These are phyloP conservation scores for Paracentrotus lividus DNA, from an alignment of 53 echinoderm and acorn worm species.

Conservation along the genomic window DNA sequence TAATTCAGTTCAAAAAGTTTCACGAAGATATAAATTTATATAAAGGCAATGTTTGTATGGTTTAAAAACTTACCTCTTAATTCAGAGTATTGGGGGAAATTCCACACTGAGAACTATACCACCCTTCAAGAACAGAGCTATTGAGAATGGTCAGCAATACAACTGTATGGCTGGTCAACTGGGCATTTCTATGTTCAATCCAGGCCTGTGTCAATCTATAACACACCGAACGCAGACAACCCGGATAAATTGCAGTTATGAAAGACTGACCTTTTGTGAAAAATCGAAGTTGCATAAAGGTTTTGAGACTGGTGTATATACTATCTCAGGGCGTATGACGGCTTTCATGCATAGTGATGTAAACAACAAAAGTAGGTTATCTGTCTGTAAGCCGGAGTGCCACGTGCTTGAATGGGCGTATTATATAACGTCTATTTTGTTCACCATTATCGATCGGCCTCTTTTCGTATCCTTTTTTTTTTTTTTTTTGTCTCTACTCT, in stretches of 20 bases:
- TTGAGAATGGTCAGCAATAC: neutral
- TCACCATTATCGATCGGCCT: too few species aligned
- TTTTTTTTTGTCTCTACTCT: too few species aligned
- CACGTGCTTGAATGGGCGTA: neutral
- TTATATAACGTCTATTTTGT: too few species aligned
- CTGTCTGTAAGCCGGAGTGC: neutral
- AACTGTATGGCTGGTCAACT: neutral
- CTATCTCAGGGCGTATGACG: neutral
- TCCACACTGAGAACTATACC: neutral
- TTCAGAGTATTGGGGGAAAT: neutral
- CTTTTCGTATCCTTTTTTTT: too few species aligned
- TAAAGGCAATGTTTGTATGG: neutral
- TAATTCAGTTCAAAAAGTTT: neutral
- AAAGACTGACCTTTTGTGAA: neutral
- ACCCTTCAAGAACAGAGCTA: neutral
- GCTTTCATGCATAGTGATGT: neutral
- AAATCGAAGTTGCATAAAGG: slow-evolving; percentile 17
- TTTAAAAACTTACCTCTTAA: neutral
- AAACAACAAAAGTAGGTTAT: neutral
- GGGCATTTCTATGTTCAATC: neutral
- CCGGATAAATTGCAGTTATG: neutral
- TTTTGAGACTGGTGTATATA: neutral
- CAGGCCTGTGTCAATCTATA: neutral
- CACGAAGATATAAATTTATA: neutral
- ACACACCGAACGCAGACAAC: neutral